Base-by-base conservation (phyloP, 2,113 vertebrate species). In the Gobiocypris rarus region DNA sequence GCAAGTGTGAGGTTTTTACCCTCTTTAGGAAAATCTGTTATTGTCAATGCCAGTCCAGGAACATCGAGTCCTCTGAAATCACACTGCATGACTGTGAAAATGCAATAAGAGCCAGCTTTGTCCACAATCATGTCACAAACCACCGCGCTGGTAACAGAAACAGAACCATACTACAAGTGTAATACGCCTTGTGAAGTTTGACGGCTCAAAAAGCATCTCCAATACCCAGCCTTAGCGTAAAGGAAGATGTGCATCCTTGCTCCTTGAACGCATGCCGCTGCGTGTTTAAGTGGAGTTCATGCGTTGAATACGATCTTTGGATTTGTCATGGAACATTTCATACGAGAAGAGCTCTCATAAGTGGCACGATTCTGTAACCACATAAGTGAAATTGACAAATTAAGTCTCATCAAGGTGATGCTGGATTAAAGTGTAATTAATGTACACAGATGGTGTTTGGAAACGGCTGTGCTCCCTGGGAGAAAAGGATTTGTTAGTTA, bases 1-100 rank as follows among this genome's bases (percentile, higher is more conserved):
- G 87, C 84, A 87, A 86, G 87, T 88, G 86, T 86, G 74, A 85
- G 73, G 81, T 87, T 85, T 85, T 83, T 88, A 69, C 48, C 38
- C n/a, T 34, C 31, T 67, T 54, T 58, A 26, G 43, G 45, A 81
- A 28, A 63, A 71, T 38, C 48, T 28, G 38, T 81, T 52, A 43
- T 52, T 38, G 41, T 80, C 58, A 56, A 54, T 56, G 28, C 11
- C 50, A 34, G 50, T 52, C 24, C 61, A 81, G 43, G 78, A 81
- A 81, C 78, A 81, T 2, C 10, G n/a, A 7, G 78, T 81, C 5
- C 78, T 78, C 43, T 56, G 74, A 76, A 76, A 56, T 76, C 5
- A 48, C 43, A 48, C 58, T n/a, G 41, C 26, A 80, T 6, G 15
- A 65, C 13, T 63, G 76, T 28, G 26, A 65, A 65, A 41, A 22